Evolutionary conservation across 1,140 invertebrate species (phyloP).

Genomic region (Metaphire vulgaris): DNA sequence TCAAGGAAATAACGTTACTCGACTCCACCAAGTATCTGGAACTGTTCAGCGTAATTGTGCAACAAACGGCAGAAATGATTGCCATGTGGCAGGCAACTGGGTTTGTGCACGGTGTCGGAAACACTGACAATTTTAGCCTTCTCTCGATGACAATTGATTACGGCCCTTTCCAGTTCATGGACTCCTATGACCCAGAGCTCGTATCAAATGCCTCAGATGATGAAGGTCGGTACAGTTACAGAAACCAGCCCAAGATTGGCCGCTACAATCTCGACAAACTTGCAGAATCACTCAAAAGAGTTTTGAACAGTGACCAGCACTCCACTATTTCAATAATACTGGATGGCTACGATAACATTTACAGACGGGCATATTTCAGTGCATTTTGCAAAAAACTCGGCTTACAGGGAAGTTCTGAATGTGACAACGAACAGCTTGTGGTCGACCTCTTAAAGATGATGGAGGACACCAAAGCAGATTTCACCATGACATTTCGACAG

Average conservation of each 20-base stretch:
- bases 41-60: conserved; percentile 49
- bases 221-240: conserved; percentile 56
- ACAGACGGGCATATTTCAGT: conserved; percentile 36
- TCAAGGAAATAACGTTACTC: conserved; percentile 32
- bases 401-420: conserved; percentile 28
- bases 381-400: conserved; percentile 38
- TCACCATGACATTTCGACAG: conserved; percentile 60
- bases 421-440: conserved; percentile 50
- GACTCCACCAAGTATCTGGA: conserved; percentile 36
- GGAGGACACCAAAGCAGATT: conserved; percentile 60
- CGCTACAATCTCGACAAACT: conserved; percentile 61
- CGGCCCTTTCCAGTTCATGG: conserved; percentile 65
- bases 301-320: conserved; percentile 43
- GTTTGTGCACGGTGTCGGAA: conserved; percentile 63
- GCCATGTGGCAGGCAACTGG: conserved; percentile 62
- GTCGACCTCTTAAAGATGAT: conserved; percentile 59
- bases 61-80: conserved; percentile 47
- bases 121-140: conserved; percentile 66
- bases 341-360: conserved; percentile 35
- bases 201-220: conserved; percentile 62
- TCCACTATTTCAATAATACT: conserved; percentile 33
- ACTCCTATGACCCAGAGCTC: conserved; percentile 59
- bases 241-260: conserved; percentile 55
- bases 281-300: conserved; percentile 54
- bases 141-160: conserved; percentile 63